These are phyloP conservation scores for Dinomys branickii DNA, from an alignment of 2,113 vertebrate species.

Conservation along the genomic window DNA sequence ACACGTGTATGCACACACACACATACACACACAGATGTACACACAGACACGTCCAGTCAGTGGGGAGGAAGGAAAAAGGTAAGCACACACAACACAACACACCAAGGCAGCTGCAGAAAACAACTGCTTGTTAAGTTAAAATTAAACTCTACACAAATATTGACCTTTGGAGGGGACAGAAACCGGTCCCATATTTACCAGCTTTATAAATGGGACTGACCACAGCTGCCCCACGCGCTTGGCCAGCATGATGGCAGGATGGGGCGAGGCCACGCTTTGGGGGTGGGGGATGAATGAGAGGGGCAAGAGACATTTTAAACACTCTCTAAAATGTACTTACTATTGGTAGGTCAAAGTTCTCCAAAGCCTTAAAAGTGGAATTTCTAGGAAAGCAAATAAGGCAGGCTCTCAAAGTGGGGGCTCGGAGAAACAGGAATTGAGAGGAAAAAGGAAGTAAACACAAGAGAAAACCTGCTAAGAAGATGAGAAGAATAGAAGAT, in stretches of 20 bases:
- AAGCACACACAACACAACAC: slow-evolving; percentile 66
- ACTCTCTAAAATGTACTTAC: slow-evolving; percentile 60
- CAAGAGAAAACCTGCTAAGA: slow-evolving; percentile 52
- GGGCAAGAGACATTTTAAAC: slow-evolving; percentile 75
- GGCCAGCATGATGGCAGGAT: slow-evolving; percentile 78
- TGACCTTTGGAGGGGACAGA: slow-evolving; percentile 91
- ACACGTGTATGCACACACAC: background rate
- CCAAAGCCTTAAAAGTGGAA: slow-evolving; percentile 70
- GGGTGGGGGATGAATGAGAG: slow-evolving; percentile 69
- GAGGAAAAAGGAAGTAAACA: slow-evolving; percentile 52
- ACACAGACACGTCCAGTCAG: slow-evolving; percentile 35
- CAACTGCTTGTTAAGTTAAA: slow-evolving; percentile 92
- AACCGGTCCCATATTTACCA: slow-evolving; percentile 89
- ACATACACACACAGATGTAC: background rate
- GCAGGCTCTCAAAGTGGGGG: slow-evolving; percentile 44
- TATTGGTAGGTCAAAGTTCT: slow-evolving; percentile 78
- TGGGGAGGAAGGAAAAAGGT: slow-evolving; percentile 58
- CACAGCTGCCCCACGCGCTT: slow-evolving; percentile 84
- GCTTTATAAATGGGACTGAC: slow-evolving; percentile 91
- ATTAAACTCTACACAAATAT: slow-evolving; percentile 93
- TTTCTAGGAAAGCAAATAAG: slow-evolving; percentile 81
- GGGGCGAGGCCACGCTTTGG: slow-evolving; percentile 73
- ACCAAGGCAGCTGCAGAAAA: slow-evolving; percentile 87
- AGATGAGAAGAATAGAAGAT: slow-evolving; percentile 49
- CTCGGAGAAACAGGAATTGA: slow-evolving; percentile 45